Percentiles rank a stretch among this genome's conserved stretches.
These are phyloP conservation scores for Nymphalis polychloros DNA, from an alignment of 2,888 invertebrate genomes.

Conservation along the genomic window DNA sequence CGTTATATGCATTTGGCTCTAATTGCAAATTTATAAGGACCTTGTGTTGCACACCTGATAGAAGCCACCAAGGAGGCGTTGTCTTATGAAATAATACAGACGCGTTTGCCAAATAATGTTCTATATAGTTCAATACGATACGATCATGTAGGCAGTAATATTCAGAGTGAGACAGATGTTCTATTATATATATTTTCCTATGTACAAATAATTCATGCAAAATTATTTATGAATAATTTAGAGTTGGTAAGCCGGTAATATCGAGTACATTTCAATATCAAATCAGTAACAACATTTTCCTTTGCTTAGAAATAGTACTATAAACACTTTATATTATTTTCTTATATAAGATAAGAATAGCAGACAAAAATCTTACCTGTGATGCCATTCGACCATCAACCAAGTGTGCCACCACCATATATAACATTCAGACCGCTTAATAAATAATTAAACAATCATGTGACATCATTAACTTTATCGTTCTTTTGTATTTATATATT, in stretches of 20 bases:
- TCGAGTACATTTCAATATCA: too few species aligned
- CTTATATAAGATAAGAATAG: constrained; percentile 9
- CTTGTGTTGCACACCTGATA: constrained; percentile 15
- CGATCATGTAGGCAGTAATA: background rate
- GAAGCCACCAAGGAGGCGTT: constrained; percentile 4
- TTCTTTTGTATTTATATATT: constrained; percentile 3
- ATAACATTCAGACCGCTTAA: constrained; percentile 23
- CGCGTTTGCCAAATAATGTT: constrained; percentile 6
- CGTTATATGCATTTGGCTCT: constrained; percentile 19
- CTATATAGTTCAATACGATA: background rate
- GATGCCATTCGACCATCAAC: constrained; percentile 19
- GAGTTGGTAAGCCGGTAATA: too few species aligned
- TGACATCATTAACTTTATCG: constrained; percentile 8
- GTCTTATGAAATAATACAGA: constrained; percentile 6
- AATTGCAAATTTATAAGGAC: constrained; percentile 13
- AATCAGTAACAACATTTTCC: background rate
- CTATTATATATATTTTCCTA: too few species aligned
- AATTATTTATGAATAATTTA: too few species aligned
- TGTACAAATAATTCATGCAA: too few species aligned
- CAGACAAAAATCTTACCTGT: constrained; percentile 28
- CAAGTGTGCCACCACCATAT: constrained; percentile 27
- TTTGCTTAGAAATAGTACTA: background rate
- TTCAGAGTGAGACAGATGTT: background rate
- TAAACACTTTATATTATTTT: constrained; percentile 2
- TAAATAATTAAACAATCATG: constrained; percentile 6